These are phyloP conservation scores for Chloropsis cyanopogon DNA, from an alignment of 2,113 vertebrate genomes.

Conservation along the genomic window DNA sequence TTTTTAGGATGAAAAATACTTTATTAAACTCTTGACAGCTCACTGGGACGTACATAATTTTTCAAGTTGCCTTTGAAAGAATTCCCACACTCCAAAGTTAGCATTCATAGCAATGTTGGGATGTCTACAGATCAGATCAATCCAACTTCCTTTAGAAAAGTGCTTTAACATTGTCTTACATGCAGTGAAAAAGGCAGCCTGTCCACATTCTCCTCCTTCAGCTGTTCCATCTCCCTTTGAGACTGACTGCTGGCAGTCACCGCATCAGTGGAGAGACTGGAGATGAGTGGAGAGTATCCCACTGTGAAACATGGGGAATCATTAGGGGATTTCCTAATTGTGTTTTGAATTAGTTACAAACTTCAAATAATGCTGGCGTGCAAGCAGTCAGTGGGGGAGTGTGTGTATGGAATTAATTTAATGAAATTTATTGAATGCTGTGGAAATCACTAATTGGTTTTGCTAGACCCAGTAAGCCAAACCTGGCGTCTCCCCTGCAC, in stretches of 20 bases:
- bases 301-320: not conserved
- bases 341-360: conserved; percentile 15
- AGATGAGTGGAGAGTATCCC: not conserved
- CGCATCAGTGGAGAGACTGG: not conserved
- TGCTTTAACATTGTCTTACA: not conserved
- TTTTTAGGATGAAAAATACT: not conserved
- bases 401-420: conserved; percentile 17
- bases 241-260: conserved; percentile 1
- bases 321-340: conserved; percentile 33
- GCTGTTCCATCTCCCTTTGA: not conserved
- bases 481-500: not conserved
- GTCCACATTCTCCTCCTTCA: not conserved
- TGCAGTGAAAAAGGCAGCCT: not conserved
- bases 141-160: not conserved
- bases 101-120: not conserved
- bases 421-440: not conserved
- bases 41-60: not conserved
- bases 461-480: not conserved
- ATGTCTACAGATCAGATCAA: not conserved
- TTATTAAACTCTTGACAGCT: not conserved
- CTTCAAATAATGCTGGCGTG: not conserved
- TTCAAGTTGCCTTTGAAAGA: not conserved
- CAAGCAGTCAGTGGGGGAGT: not conserved
- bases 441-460: conserved; percentile 29
- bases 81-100: not conserved